Conservation (phyloP, 2,113 vertebrate genomes). For the Melospiza melodia region DNA sequence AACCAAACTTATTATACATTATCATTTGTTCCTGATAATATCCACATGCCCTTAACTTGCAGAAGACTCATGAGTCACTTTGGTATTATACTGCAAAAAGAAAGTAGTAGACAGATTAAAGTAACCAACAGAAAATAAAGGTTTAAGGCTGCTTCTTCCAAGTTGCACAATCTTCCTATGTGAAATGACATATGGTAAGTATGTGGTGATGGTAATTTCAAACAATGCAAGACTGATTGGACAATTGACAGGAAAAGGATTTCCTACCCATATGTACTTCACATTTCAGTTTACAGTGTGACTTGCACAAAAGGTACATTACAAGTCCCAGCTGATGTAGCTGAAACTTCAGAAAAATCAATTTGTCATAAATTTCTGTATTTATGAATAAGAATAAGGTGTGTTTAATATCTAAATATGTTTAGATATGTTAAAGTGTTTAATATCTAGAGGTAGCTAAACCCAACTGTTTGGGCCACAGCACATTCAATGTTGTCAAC, state of each 20-base stretch:
- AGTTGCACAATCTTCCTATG: neutral
- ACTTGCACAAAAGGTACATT: neutral
- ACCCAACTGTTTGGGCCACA: constrained; percentile 44
- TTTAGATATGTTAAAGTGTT: neutral
- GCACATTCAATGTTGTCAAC: neutral
- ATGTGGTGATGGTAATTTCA: neutral
- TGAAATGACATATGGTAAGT: neutral
- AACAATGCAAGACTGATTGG: constrained; percentile 30
- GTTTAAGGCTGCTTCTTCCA: neutral
- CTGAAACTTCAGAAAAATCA: constrained; percentile 29
- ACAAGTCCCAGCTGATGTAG: neutral
- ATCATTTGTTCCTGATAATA: neutral
- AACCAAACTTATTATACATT: neutral
- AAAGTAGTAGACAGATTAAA: neutral
- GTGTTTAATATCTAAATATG: constrained; percentile 44
- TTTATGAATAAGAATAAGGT: neutral
- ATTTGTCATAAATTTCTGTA: constrained; percentile 29
- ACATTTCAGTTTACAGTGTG: neutral
- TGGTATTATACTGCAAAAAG: neutral
- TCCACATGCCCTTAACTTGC: neutral
- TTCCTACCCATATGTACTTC: constrained; percentile 15
- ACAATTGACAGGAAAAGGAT: constrained; percentile 59
- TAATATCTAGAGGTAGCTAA: constrained; percentile 56
- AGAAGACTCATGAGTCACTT: neutral
- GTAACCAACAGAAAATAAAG: neutral